These are phyloP conservation scores for Manis javanica DNA, from an alignment of 2,797 vertebrate genomes.

Conservation along the genomic window DNA sequence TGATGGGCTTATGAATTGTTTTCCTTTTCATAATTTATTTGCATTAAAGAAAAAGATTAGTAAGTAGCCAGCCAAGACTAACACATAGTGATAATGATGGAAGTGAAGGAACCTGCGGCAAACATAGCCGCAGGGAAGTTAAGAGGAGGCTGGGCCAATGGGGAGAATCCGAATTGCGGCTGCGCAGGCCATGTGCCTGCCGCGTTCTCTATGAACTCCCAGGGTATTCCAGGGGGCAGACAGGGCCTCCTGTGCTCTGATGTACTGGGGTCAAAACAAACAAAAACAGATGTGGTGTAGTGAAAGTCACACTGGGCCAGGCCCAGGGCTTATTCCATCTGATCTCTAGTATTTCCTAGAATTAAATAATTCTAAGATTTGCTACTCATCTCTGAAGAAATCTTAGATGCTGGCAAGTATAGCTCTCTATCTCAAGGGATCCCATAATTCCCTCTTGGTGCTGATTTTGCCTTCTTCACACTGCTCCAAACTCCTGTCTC, in stretches of 20 bases:
- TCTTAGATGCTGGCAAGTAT: not conserved
- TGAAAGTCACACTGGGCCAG: not conserved
- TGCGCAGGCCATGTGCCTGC: fast-evolving
- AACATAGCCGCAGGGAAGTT: too few relatives aligned
- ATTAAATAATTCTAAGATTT: not conserved
- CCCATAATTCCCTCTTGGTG: not conserved
- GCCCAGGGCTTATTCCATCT: not conserved
- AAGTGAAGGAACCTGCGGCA: not conserved
- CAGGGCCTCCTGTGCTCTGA: fast-evolving
- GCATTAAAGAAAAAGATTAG: not conserved
- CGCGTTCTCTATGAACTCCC: fast-evolving
- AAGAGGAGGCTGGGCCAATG: too few relatives aligned
- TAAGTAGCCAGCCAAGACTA: not conserved
- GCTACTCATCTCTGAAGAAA: not conserved
- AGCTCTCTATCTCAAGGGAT: not conserved
- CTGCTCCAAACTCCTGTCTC: not conserved
- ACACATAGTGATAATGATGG: not conserved
- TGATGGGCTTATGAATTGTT: not conserved
- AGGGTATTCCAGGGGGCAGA: fast-evolving
- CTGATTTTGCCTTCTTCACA: not conserved
- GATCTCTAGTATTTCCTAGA: not conserved
- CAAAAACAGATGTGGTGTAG: not conserved
- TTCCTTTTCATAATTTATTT: not conserved
- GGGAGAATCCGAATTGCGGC: fast-evolving
- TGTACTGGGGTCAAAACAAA: not conserved